A percentile compares a stretch with the other conserved stretches of the same genome.
phyloP scores from a whole-genome alignment of 2,888 invertebrate species.

The Timema cristinae region DNA sequence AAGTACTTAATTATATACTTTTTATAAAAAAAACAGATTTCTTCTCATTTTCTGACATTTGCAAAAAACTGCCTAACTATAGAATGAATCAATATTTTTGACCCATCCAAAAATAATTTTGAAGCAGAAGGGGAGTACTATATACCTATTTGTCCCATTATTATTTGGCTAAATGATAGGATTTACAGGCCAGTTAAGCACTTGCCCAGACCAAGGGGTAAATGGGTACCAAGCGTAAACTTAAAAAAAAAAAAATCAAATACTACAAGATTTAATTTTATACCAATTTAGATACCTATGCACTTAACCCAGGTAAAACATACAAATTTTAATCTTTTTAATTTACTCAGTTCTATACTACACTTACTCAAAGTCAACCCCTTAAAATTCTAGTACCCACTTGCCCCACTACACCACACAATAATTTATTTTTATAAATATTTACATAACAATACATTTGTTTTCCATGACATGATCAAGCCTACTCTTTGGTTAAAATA shows the following conservation, averaged over 20 bases:
- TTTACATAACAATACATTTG: too few relatives aligned
- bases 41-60: too few relatives aligned
- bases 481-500: too few relatives aligned
- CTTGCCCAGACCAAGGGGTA: not conserved
- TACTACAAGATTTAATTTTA: too few relatives aligned
- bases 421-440: not conserved
- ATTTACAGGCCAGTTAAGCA: not conserved
- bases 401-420: not conserved
- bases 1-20: too few relatives aligned
- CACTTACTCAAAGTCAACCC: not conserved
- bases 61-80: not conserved
- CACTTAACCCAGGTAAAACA: not conserved
- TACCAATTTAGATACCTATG: not conserved
- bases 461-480: too few relatives aligned
- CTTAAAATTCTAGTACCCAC: slow-evolving; percentile 12
- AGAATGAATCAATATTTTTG: slow-evolving; percentile 1
- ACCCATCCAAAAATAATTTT: not conserved
- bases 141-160: not conserved
- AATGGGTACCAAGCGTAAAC: not conserved
- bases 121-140: not conserved
- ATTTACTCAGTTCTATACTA: not conserved
- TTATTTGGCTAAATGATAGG: not conserved
- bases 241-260: not conserved
- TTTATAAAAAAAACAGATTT: too few relatives aligned
- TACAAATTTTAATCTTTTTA: not conserved